These are phyloP conservation scores for Cremastinae sp. DNA, from an alignment of 2,888 invertebrate genomes.

Conservation along the genomic window DNA sequence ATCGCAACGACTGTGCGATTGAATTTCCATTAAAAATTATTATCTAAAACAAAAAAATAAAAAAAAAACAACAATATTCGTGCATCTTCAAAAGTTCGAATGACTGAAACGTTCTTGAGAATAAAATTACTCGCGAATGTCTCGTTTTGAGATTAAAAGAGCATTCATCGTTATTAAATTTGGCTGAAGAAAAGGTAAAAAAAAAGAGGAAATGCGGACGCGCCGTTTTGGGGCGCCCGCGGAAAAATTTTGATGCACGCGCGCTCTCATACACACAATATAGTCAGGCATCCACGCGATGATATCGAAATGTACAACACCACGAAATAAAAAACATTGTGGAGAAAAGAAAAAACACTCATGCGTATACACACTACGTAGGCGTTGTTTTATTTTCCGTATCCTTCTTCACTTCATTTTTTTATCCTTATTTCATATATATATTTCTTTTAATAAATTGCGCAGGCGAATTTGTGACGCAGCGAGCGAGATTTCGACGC, in stretches of 20 bases:
- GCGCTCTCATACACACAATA: conserved; percentile 34
- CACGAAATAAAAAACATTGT: background rate
- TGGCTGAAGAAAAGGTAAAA: background rate
- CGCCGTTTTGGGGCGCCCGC: background rate
- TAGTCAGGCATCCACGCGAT: conserved; percentile 1
- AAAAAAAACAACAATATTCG: conserved; percentile 2
- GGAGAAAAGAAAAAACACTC: conserved; percentile 24
- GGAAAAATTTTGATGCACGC: conserved; percentile 18
- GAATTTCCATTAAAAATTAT: conserved; percentile 33
- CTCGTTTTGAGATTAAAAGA: background rate
- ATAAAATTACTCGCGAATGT: no score
- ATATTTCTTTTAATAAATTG: conserved; percentile 23
- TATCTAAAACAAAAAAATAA: conserved; percentile 13
- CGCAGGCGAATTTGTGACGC: conserved; percentile 57
- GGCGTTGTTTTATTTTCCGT: conserved; percentile 38
- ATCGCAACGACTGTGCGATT: conserved; percentile 33
- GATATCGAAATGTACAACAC: conserved; percentile 29
- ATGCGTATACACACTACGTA: conserved; percentile 67
- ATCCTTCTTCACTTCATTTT: no score
- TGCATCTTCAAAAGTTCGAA: background rate
- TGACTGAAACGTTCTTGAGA: background rate
- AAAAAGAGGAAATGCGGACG: background rate
- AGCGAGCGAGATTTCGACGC: conserved; percentile 55
- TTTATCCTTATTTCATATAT: background rate
- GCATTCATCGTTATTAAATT: background rate